A percentile compares a stretch with the other conserved stretches of the same genome.
These are phyloP conservation scores for Hypothenemus hampei DNA, from an alignment of 1,140 invertebrate species.

Conservation along the genomic window DNA sequence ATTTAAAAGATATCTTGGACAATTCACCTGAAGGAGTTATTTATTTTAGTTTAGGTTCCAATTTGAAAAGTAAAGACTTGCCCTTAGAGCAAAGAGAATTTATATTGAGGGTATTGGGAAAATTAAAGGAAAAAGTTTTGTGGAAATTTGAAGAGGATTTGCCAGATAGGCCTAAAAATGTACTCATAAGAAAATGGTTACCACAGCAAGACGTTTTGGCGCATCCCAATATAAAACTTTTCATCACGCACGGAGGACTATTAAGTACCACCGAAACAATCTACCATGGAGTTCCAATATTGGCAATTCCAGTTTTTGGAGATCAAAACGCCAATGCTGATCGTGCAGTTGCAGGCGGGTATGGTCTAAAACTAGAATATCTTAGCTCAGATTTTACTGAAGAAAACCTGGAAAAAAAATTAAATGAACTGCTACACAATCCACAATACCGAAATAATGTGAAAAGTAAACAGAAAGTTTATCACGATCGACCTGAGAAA, in stretches of 20 bases:
- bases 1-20: slow-evolving; percentile 49
- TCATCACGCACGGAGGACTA: slow-evolving; percentile 69
- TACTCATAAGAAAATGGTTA: slow-evolving; percentile 61
- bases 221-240: slow-evolving; percentile 61
- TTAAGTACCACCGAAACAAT: slow-evolving; percentile 66
- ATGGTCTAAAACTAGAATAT: slow-evolving; percentile 41
- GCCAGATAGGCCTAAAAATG: slow-evolving; percentile 53
- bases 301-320: slow-evolving; percentile 63
- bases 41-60: slow-evolving; percentile 56
- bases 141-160: slow-evolving; percentile 65
- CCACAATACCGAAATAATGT: slow-evolving; percentile 46
- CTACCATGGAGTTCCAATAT: slow-evolving; percentile 63
- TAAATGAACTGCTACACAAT: slow-evolving; percentile 24
- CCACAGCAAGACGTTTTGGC: slow-evolving; percentile 68
- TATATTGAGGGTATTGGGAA: slow-evolving; percentile 40
- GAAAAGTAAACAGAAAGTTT: slow-evolving; percentile 46
- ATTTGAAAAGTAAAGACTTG: slow-evolving; percentile 48
- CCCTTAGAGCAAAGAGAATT: slow-evolving; percentile 36
- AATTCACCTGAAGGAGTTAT: slow-evolving; percentile 50
- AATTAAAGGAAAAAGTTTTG: slow-evolving; percentile 46
- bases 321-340: slow-evolving; percentile 57
- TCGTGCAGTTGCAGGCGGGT: slow-evolving; percentile 15
- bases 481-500: slow-evolving; percentile 15
- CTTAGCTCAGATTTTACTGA: slow-evolving; percentile 32
- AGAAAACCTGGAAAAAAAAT: slow-evolving; percentile 20